Base-by-base conservation (phyloP, 1,140 invertebrate species). In the Cydia amplana region DNA sequence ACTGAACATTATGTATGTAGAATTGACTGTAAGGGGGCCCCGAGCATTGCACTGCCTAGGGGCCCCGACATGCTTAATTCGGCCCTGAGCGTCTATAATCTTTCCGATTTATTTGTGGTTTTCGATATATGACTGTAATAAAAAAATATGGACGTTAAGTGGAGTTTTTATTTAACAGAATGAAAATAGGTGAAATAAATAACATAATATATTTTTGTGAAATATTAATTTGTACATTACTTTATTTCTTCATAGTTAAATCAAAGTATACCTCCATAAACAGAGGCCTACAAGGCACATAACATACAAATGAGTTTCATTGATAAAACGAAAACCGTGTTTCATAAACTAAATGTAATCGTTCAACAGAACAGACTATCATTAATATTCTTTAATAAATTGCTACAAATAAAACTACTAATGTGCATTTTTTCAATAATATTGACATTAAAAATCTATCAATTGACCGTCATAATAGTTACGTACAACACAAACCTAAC, bases 151-250 rank as follows among this genome's bases (percentile, higher is more conserved):
- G 83, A 85, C 85, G 79, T 85, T 85, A 87, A 84, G 81, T 87
- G 85, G 83, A 85, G 87, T 87, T 90, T 92, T 91, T 87, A 46
- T 65, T 88, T 86, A 89, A 89, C 85, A 90, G 86, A 90, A 90
- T 91, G 88, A 90, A 85, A 91, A 88, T 90, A 89, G 84, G 83
- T 88, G 88, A 87, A 92, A 92, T 92, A 92, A 92, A 92, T 92
- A 92, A 92, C 90, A 91, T 91, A 83, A 87, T 89, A 91, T 90
- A 89, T 87, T 91, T 91, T 85, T 87, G 88, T 83, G 86, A 89
- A 88, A 87, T 89, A 92, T 91, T 90, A 88, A 91, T 92, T 92
- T 92, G 89, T 92, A 92, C 90, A 92, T 88, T 91, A 86, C 78
- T 88, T 91, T 83, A 86, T 85, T 77, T 79, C 49, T 40, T 78